These are phyloP conservation scores for Rhodinocichla rosea DNA, from an alignment of 2,113 vertebrate species.

Conservation along the genomic window DNA sequence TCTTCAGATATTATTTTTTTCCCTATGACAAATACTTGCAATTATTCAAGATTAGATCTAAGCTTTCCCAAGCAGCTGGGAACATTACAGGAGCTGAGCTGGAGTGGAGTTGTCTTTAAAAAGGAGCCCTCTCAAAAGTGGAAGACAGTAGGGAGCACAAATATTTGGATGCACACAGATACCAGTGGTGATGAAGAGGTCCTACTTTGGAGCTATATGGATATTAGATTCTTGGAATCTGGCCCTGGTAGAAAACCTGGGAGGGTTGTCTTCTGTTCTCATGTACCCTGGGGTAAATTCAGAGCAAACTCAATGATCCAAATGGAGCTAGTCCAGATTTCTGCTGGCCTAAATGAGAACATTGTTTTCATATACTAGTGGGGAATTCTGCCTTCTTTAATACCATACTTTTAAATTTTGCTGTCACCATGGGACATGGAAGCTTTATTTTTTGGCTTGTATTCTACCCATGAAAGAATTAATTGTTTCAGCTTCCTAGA, in stretches of 20 bases:
- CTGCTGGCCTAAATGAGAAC: conserved; percentile 4
- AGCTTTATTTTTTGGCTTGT: conserved; percentile 30
- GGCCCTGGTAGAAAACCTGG: background rate
- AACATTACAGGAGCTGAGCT: background rate
- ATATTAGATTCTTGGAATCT: background rate
- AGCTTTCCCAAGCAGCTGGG: background rate
- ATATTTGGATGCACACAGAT: background rate
- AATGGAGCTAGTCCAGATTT: conserved; percentile 31
- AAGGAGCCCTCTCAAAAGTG: background rate
- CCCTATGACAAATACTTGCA: background rate
- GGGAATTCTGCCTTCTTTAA: conserved; percentile 23
- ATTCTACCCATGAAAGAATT: conserved; percentile 20
- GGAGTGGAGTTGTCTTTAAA: background rate
- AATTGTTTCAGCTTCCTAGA: conserved; percentile 47
- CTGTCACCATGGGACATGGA: conserved; percentile 26
- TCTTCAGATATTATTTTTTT: background rate
- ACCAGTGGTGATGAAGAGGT: background rate
- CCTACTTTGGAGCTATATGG: background rate
- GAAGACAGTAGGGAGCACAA: background rate
- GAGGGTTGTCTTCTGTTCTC: background rate
- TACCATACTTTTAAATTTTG: conserved; percentile 11
- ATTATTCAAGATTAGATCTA: background rate
- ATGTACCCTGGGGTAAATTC: background rate
- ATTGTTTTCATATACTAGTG: background rate
- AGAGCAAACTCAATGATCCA: background rate